These are phyloP conservation scores for Drosophila malerkotliana DNA, from an alignment of 1,140 invertebrate genomes.

Conservation along the genomic window DNA sequence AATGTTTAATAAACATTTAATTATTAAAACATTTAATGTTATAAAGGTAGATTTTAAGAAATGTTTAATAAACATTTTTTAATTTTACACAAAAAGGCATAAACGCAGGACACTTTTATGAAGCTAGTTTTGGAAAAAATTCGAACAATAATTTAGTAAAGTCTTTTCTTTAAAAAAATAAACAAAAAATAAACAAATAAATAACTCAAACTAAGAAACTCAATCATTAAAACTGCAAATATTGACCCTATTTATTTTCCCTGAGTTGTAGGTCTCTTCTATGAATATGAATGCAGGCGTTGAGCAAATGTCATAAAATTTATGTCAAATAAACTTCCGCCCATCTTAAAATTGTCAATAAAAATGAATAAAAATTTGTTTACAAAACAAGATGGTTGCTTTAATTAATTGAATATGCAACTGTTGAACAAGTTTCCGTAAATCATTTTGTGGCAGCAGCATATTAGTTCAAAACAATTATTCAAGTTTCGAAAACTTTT, in stretches of 20 bases:
- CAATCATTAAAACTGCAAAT: neutral
- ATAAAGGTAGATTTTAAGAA: neutral
- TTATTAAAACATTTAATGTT: no score
- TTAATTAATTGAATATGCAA: constrained; percentile 11
- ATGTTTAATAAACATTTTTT: no score
- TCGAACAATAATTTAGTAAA: no score
- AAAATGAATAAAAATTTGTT: constrained; percentile 8
- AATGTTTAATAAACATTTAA: no score
- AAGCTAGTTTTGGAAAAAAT: no score
- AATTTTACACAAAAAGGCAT: no score
- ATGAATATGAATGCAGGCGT: constrained; percentile 33
- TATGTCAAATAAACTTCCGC: neutral
- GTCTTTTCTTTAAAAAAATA: neutral
- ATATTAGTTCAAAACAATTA: constrained; percentile 18
- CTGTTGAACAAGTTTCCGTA: neutral
- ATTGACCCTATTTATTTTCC: neutral
- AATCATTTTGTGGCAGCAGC: constrained; percentile 4
- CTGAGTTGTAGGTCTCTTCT: neutral
- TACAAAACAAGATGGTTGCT: neutral
- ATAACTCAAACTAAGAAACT: neutral
- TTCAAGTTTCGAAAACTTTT: constrained; percentile 31
- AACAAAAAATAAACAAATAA: neutral
- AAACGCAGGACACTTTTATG: no score
- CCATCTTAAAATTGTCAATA: constrained; percentile 14
- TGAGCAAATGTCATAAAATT: constrained; percentile 37